These are phyloP conservation scores for Scaptomyza reducta DNA, from an alignment of 2,888 invertebrate species.

Conservation along the genomic window DNA sequence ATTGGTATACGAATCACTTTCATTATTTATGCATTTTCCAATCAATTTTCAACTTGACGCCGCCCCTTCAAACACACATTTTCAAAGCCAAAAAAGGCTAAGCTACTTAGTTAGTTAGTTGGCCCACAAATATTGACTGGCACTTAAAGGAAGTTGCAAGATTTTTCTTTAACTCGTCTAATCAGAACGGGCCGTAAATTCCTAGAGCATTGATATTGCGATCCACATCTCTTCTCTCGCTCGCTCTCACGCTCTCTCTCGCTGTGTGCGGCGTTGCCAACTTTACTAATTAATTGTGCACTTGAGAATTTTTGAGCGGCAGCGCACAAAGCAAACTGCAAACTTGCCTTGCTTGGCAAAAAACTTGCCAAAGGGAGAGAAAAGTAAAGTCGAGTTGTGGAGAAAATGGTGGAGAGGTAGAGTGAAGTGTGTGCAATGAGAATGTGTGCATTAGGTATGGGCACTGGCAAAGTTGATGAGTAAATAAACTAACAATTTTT, in stretches of 20 bases:
- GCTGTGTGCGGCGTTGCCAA: slow-evolving; percentile 41
- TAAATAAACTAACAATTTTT: slow-evolving; percentile 80
- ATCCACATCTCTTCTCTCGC: slow-evolving; percentile 8
- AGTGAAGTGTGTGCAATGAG: slow-evolving; percentile 23
- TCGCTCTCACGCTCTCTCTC: background rate
- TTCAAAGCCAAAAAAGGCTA: slow-evolving; percentile 33
- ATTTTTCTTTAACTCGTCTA: slow-evolving; percentile 45
- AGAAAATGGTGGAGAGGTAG: background rate
- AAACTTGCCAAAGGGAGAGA: slow-evolving; percentile 45
- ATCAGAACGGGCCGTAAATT: slow-evolving; percentile 69
- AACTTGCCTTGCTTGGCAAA: slow-evolving; percentile 58
- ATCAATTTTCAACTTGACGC: slow-evolving; percentile 69
- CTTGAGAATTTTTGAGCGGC: slow-evolving; percentile 74
- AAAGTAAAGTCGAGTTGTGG: slow-evolving; percentile 5
- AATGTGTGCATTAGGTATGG: slow-evolving; percentile 47
- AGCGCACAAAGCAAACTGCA: slow-evolving; percentile 63
- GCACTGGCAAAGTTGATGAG: slow-evolving; percentile 72
- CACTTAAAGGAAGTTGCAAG: slow-evolving; percentile 22
- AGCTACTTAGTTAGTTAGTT: slow-evolving; percentile 48
- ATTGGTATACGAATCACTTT: slow-evolving; percentile 38
- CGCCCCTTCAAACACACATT: slow-evolving; percentile 4
- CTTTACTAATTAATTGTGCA: slow-evolving; percentile 78
- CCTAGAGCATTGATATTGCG: slow-evolving; percentile 29
- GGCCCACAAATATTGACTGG: slow-evolving; percentile 12
- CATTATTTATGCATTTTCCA: slow-evolving; percentile 73